Conservation (phyloP, 2,797 vertebrate genomes). For the Hirundo rustica region DNA sequence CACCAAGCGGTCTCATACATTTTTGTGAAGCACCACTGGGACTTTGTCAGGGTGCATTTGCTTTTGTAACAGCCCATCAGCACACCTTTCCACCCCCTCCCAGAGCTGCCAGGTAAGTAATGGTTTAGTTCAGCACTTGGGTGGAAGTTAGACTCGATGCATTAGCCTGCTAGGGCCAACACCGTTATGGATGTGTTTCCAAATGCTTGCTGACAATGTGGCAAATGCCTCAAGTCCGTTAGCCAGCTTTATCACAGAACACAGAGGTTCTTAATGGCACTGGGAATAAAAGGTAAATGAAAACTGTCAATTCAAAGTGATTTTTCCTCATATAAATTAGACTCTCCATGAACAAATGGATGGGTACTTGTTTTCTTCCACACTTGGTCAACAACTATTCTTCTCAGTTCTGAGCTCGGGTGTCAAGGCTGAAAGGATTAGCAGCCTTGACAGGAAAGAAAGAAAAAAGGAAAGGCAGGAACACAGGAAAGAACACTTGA, state of each 20-base stretch:
- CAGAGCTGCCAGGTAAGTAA: neutral
- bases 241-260: slow-evolving; percentile 8
- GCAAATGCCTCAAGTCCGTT: neutral
- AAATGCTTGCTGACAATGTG: slow-evolving; percentile 36
- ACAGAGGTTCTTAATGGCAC: neutral
- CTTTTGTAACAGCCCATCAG: neutral
- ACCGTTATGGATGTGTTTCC: neutral
- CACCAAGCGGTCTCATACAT: neutral
- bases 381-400: neutral
- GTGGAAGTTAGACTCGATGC: neutral
- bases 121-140: neutral
- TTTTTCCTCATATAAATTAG: slow-evolving; percentile 42
- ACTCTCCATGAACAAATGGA: neutral
- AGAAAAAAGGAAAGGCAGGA: neutral
- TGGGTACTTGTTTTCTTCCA: slow-evolving; percentile 10
- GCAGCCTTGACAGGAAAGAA: neutral
- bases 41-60: neutral
- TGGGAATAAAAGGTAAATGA: slow-evolving; percentile 14
- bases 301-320: slow-evolving; percentile 38
- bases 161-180: neutral
- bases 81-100: neutral
- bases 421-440: neutral
- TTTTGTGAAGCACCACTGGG: neutral
- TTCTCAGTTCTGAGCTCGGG: neutral
- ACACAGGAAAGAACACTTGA: neutral